Conservation (phyloP, 2,113 vertebrate species). For the Sebastes fasciatus region DNA sequence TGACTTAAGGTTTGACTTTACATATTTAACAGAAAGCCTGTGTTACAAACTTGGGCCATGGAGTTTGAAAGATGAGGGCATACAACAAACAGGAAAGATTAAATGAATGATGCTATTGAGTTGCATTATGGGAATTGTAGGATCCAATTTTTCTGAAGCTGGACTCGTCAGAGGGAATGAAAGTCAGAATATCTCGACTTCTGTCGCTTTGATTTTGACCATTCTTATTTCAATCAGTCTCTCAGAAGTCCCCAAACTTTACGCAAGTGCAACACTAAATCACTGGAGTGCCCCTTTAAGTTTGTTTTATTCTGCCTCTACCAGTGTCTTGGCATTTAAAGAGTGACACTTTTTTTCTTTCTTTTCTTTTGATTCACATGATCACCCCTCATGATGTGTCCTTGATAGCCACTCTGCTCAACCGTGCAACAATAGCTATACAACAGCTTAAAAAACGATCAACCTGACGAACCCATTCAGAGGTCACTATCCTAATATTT, state of each 20-base stretch:
- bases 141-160: neutral
- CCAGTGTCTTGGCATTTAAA: neutral
- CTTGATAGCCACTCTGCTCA: too few species aligned
- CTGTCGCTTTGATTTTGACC: neutral
- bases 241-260: neutral
- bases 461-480: constrained; percentile 32
- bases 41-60: neutral
- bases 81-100: neutral
- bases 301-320: neutral
- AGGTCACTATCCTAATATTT: constrained; percentile 57
- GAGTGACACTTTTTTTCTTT: neutral
- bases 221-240: neutral
- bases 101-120: neutral
- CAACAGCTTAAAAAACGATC: constrained; percentile 44
- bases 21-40: neutral
- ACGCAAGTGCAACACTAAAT: neutral
- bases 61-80: neutral
- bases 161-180: neutral
- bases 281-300: neutral
- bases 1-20: neutral
- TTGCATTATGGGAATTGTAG: constrained; percentile 18
- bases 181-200: neutral
- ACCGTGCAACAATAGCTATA: neutral
- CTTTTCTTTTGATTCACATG: neutral
- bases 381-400: too few species aligned